Base-by-base conservation (phyloP, 2,113 vertebrate species). In the Lepus europaeus region DNA sequence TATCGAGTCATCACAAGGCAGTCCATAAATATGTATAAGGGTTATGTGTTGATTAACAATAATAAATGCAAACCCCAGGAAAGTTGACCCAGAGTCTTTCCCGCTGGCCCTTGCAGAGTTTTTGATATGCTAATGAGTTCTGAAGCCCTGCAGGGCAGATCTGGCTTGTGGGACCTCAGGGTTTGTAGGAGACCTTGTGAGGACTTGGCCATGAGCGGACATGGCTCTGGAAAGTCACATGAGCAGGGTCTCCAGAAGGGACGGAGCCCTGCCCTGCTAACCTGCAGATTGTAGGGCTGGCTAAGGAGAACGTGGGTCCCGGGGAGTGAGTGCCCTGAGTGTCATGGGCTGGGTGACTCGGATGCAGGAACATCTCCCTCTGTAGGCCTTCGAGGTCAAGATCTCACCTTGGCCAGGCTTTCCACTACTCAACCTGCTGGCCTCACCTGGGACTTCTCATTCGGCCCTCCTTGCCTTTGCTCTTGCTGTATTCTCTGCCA, bases 291-390 rank as follows among this genome's bases (percentile, higher is more conserved):
- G 12, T n/a, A 49, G 61, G 63, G 31, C 74, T 61, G 63, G 16
- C 14, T 85, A 29, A 7, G 10, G 45, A 25, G 4, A 45, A 9
- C 8, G 63, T 27, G 29, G 74, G 11, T 17, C n/a, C 16, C 29
- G 61, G 56, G 78, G 23, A 33, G 27, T 2, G n/a, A 11, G 16
- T 49, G 6, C 27, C 13, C 84, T 1, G 5, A 49, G 59, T 1
- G 16, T 1, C 27, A 33, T 5, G 0, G 83, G 6, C 7, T 29
- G 70, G 2, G 0, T 14, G 22, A 8, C 6, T 4, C 12, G 29
- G 51, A 2, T 11, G 66, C 12, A 39, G 19, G 59, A 23, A 17
- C 49, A 4, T 1, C 6, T 2, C 0, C 20, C 69, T 0, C 2
- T 22, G 27, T 1, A 23, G 25, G 22, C 51, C 8, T 0, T 11